A percentile compares a stretch with the other conserved stretches of the same genome.
phyloP scores from a whole-genome alignment of 2,888 invertebrate species.

The Therioaphis trifolii region DNA sequence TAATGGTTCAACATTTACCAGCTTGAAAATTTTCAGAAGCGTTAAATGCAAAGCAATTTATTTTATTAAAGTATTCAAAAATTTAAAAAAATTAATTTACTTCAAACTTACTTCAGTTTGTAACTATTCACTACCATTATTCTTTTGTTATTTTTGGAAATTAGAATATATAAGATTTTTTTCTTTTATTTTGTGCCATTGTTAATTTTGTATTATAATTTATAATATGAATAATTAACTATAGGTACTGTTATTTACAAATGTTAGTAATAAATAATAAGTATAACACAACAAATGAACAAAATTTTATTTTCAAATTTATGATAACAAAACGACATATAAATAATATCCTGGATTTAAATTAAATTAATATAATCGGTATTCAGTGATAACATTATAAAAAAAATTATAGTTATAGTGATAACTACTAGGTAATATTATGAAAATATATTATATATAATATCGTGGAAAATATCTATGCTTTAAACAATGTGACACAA shows the following conservation, averaged over 20 bases:
- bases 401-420: too few species aligned
- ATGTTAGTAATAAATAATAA: too few species aligned
- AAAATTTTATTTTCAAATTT: too few species aligned
- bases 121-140: slow-evolving; percentile 17
- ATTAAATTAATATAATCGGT: slow-evolving; percentile 19
- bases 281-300: too few species aligned
- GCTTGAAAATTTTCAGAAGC: not conserved
- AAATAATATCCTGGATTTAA: not conserved
- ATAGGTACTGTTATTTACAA: too few species aligned
- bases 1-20: too few species aligned
- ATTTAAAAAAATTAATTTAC: not conserved
- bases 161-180: slow-evolving; percentile 2
- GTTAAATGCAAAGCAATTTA: slow-evolving; percentile 16
- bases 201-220: too few species aligned
- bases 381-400: too few species aligned
- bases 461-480: not conserved
- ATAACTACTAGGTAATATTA: not conserved
- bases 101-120: too few species aligned
- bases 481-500: too few species aligned
- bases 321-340: not conserved
- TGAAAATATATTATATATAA: not conserved
- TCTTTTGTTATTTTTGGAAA: slow-evolving; percentile 17
- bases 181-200: too few species aligned
- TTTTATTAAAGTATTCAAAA: not conserved
- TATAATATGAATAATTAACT: too few species aligned